Evolutionary conservation across 2,113 vertebrate genomes (phyloP).

Genomic region (Lucifuga dentata): DNA sequence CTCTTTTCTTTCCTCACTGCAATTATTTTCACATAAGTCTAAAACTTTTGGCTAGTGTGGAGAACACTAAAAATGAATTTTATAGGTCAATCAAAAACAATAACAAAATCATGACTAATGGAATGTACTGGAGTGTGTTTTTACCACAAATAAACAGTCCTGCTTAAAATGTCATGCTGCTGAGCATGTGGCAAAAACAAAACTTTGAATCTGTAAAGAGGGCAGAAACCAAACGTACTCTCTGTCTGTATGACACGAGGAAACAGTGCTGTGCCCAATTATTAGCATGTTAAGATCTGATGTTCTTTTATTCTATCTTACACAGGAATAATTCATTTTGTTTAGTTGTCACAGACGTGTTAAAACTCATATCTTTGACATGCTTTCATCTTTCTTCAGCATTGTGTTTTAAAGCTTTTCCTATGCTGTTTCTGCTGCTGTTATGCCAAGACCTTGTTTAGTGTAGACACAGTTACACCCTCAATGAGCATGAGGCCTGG

Average conservation of each 20-base stretch:
- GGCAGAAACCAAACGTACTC: slow-evolving; percentile 2
- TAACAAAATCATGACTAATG: too few relatives aligned
- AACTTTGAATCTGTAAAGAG: slow-evolving; percentile 15
- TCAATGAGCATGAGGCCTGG: slow-evolving; percentile 37
- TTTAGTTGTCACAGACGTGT: not conserved
- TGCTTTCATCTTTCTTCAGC: slow-evolving; percentile 3
- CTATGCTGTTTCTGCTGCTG: slow-evolving; percentile 16
- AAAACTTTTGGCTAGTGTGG: not conserved
- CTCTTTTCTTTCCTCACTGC: slow-evolving; percentile 5
- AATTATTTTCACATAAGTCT: slow-evolving; percentile 14
- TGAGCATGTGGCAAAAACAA: slow-evolving; percentile 5
- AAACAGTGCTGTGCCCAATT: too few relatives aligned
- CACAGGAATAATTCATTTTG: slow-evolving; percentile 8
- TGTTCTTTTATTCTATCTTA: slow-evolving; percentile 4
- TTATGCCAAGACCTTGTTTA: slow-evolving; percentile 34
- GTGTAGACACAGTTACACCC: slow-evolving; percentile 27
- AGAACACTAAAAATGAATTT: too few relatives aligned
- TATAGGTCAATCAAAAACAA: not conserved
- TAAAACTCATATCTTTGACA: not conserved
- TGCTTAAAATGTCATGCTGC: not conserved
- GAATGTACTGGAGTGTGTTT: too few relatives aligned
- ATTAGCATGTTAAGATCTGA: too few relatives aligned
- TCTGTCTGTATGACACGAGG: too few relatives aligned
- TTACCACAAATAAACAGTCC: too few relatives aligned
- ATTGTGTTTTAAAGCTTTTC: slow-evolving; percentile 25